Conservation (phyloP, 2,113 vertebrate genomes). For the Aspidoscelis tigris region DNA sequence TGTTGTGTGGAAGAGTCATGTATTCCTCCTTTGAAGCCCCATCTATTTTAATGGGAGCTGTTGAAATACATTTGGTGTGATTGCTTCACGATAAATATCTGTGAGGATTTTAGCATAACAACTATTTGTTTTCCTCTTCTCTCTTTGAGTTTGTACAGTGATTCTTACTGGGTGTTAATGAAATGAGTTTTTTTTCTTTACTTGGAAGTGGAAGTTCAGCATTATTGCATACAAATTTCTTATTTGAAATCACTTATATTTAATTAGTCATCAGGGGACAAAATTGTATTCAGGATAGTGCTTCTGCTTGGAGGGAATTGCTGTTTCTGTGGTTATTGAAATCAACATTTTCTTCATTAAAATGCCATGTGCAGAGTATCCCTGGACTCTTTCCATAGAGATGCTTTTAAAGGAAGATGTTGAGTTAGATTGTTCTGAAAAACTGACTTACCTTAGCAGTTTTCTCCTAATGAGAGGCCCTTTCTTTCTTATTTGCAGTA, state of each 20-base stretch:
- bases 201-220: slow-evolving; percentile 37
- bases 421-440: slow-evolving; percentile 6
- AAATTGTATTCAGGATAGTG: slow-evolving; percentile 38
- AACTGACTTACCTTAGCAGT: slow-evolving; percentile 9
- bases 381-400: slow-evolving; percentile 10
- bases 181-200: slow-evolving; percentile 34
- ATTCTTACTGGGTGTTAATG: slow-evolving; percentile 21
- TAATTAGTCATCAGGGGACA: slow-evolving; percentile 36
- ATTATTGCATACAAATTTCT: neutral
- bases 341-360: slow-evolving; percentile 43
- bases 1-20: neutral
- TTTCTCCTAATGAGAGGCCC: slow-evolving; percentile 10
- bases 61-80: neutral
- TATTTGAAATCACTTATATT: slow-evolving; percentile 35
- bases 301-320: slow-evolving; percentile 33
- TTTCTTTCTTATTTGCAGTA: neutral
- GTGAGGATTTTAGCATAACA: neutral
- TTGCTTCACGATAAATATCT: neutral
- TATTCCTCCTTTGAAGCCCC: neutral
- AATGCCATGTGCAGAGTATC: slow-evolving; percentile 37
- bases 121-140: neutral
- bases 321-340: neutral
- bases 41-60: neutral
- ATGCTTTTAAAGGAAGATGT: slow-evolving; percentile 24
- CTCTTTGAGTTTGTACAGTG: neutral